Evolutionary conservation across 2,888 invertebrate genomes (phyloP).

Genomic region (Hypercompe scribonia): DNA sequence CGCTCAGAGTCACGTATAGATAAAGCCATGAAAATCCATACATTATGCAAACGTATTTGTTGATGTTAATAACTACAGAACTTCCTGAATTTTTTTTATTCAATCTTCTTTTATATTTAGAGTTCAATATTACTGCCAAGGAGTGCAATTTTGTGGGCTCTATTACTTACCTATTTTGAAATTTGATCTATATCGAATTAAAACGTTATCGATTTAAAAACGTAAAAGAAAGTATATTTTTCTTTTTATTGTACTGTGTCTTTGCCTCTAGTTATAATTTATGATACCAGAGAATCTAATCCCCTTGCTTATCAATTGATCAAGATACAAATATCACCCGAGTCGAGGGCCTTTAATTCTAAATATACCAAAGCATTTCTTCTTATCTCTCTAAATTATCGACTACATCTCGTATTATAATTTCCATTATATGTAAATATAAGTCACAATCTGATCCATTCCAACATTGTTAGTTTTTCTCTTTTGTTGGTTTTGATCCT

Average conservation of each 20-base stretch:
- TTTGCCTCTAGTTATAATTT: background rate
- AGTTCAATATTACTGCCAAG: background rate
- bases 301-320: slow-evolving; percentile 8
- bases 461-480: slow-evolving; percentile 53
- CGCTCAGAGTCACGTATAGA: too few species aligned
- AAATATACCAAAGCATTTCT: slow-evolving; percentile 46
- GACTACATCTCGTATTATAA: slow-evolving; percentile 54
- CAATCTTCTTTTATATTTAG: background rate
- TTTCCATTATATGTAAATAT: slow-evolving; percentile 64
- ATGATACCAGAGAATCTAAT: background rate
- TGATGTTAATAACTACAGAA: background rate
- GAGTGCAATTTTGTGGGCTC: background rate
- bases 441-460: slow-evolving; percentile 44
- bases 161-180: background rate
- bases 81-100: background rate
- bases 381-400: slow-evolving; percentile 58
- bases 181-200: background rate
- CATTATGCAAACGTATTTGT: too few species aligned
- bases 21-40: too few species aligned
- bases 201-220: background rate
- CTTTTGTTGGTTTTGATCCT: slow-evolving; percentile 43
- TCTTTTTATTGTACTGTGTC: too few species aligned
- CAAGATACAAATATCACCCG: slow-evolving; percentile 35
- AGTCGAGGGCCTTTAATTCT: slow-evolving; percentile 33
- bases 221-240: too few species aligned